Conservation (phyloP, 2,888 invertebrate genomes). For the Chironomus tentans region DNA sequence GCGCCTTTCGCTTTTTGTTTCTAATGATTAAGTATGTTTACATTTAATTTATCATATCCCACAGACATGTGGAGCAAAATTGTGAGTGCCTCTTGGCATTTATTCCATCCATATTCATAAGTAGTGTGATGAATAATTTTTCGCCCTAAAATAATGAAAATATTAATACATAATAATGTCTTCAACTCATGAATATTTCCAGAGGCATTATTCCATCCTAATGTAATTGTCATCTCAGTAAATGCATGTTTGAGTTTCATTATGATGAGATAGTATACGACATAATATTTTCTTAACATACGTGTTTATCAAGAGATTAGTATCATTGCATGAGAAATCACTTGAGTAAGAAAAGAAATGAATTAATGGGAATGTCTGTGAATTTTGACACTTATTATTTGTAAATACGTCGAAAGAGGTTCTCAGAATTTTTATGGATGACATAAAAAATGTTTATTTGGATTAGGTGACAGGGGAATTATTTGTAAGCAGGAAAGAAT, state of each 20-base stretch:
- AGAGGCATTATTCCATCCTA: background rate
- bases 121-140: background rate
- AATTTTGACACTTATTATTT: no score
- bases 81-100: background rate
- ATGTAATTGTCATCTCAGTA: background rate
- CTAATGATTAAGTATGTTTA: background rate
- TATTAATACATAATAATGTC: no score
- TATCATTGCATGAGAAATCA: background rate
- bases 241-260: slow-evolving; percentile 5
- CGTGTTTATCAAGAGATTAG: slow-evolving; percentile 4
- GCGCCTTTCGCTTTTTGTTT: background rate
- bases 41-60: background rate
- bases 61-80: background rate
- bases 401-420: no score
- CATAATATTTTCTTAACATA: background rate
- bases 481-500: no score
- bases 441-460: no score
- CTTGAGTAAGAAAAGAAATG: background rate
- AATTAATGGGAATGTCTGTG: background rate
- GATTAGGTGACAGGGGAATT: no score
- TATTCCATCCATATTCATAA: background rate
- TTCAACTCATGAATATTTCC: background rate
- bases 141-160: background rate
- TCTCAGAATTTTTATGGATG: background rate
- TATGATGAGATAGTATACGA: background rate